Evolutionary conservation across 2,797 vertebrate genomes (phyloP).

Genomic region (Strix occidentalis): DNA sequence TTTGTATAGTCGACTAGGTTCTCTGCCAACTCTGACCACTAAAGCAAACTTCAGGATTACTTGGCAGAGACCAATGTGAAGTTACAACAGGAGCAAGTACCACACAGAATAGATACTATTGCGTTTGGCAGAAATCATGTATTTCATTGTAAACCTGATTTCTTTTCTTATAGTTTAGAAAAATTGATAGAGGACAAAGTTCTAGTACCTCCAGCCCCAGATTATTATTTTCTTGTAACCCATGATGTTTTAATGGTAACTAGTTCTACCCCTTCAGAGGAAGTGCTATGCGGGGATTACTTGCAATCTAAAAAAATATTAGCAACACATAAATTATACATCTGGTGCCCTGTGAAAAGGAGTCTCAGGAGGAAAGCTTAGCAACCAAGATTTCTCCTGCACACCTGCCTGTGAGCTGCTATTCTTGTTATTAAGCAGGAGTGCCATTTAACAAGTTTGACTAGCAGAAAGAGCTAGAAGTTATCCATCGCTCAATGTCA

Average conservation of each 20-base stretch:
- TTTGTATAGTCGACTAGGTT: neutral
- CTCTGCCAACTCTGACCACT: neutral
- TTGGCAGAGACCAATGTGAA: neutral
- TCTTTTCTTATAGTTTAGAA: neutral
- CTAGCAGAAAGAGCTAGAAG: neutral
- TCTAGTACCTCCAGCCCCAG: neutral
- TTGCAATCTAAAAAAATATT: neutral
- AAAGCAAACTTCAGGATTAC: neutral
- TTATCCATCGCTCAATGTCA: neutral
- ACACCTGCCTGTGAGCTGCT: neutral
- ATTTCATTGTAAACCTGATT: neutral
- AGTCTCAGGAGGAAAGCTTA: neutral
- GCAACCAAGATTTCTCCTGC: neutral
- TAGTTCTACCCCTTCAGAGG: neutral
- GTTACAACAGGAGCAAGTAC: neutral
- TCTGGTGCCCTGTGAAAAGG: neutral
- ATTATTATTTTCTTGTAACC: neutral
- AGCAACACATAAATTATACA: neutral
- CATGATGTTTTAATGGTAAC: neutral
- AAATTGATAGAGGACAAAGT: neutral
- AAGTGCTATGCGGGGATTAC: neutral
- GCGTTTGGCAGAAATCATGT: neutral
- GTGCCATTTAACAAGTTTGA: neutral
- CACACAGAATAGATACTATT: neutral
- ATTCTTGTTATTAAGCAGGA: neutral